Conservation (phyloP, 2,888 invertebrate genomes). For the Gonocerus acuteangulatus region DNA sequence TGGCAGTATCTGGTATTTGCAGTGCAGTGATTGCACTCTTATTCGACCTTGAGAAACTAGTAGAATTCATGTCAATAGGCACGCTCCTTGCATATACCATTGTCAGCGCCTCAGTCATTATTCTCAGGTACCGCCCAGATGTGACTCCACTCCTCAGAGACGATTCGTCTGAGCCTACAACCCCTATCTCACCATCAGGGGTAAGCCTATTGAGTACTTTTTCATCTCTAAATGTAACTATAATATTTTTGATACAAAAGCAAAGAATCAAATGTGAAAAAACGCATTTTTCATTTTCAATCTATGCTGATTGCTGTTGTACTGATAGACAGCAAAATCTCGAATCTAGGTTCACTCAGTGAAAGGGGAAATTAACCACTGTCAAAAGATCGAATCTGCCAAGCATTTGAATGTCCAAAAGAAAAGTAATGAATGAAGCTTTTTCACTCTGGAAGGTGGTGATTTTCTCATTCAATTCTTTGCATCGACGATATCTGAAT, state of each 20-base stretch:
- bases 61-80: conserved; percentile 92
- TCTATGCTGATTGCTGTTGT: too few relatives aligned
- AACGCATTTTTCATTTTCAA: too few relatives aligned
- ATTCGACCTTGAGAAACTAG: conserved; percentile 80
- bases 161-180: conserved; percentile 55
- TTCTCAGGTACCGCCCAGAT: conserved; percentile 67
- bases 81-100: conserved; percentile 83
- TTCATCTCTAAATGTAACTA: too few relatives aligned
- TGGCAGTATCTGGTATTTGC: conserved; percentile 66
- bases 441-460: too few relatives aligned
- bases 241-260: too few relatives aligned
- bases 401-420: background rate
- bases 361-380: background rate
- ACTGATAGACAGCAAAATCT: too few relatives aligned
- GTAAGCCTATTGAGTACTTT: conserved; percentile 43
- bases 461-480: too few relatives aligned
- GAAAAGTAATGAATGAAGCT: background rate
- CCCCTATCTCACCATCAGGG: conserved; percentile 53
- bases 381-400: background rate
- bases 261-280: too few relatives aligned
- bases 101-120: conserved; percentile 82
- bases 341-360: too few relatives aligned
- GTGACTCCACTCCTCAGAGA: conserved; percentile 51
- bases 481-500: too few relatives aligned
- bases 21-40: conserved; percentile 74